Conservation (phyloP, 2,797 vertebrate species). For the Tympanoctomys barrerae region DNA sequence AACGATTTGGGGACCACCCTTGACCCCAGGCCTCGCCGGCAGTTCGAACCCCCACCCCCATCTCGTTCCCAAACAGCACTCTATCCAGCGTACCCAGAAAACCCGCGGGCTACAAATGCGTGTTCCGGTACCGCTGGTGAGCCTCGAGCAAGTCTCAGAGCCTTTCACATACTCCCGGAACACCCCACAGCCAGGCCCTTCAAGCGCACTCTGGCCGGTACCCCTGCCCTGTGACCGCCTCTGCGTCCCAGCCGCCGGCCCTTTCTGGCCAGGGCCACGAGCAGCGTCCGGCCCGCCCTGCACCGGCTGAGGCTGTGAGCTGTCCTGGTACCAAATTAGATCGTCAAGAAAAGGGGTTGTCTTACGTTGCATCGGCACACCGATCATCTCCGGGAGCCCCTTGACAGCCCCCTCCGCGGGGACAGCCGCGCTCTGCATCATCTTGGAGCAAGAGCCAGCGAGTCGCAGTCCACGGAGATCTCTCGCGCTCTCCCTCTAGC, state of each 20-base stretch:
- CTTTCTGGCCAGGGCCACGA: slow-evolving; percentile 49
- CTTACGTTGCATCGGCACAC: slow-evolving; percentile 99
- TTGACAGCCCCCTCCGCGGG: slow-evolving; percentile 96
- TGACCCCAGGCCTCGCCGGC: slow-evolving; percentile 55
- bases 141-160: not conserved
- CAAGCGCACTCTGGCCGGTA: not conserved
- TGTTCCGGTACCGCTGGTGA: not conserved
- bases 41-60: not conserved
- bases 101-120: not conserved
- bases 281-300: slow-evolving; percentile 77
- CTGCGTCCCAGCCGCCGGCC: slow-evolving; percentile 56
- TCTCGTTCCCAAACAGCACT: slow-evolving; percentile 44
- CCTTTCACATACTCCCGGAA: slow-evolving; percentile 21
- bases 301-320: slow-evolving; percentile 79
- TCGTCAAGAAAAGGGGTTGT: slow-evolving; percentile 84
- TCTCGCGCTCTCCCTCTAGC: slow-evolving; percentile 70
- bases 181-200: slow-evolving; percentile 53
- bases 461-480: slow-evolving; percentile 78
- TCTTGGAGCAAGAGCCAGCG: slow-evolving; percentile 82
- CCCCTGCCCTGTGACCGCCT: slow-evolving; percentile 67
- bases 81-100: slow-evolving; percentile 59
- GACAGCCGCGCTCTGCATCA: slow-evolving; percentile 98
- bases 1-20: not conserved
- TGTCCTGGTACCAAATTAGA: slow-evolving; percentile 85
- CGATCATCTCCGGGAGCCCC: slow-evolving; percentile 98